These are phyloP conservation scores for Lacanobia oleracea DNA, from an alignment of 2,888 invertebrate species.

Conservation along the genomic window DNA sequence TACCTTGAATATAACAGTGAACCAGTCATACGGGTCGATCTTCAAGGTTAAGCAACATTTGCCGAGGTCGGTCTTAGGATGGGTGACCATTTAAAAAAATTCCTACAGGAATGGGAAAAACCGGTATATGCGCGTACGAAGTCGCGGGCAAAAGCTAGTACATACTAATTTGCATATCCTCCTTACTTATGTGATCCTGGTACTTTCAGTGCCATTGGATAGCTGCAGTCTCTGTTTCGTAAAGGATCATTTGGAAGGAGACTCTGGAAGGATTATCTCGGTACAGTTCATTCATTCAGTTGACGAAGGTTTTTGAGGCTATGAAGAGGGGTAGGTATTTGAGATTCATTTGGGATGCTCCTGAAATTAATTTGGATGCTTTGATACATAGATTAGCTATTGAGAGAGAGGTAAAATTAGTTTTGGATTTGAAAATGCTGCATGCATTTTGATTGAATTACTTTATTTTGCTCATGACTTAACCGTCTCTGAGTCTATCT, in stretches of 20 bases:
- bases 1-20: too few species aligned
- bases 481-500: too few species aligned
- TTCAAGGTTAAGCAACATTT: too few species aligned
- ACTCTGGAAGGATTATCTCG: conserved; percentile 44
- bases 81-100: too few species aligned
- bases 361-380: background rate
- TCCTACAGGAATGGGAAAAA: too few species aligned
- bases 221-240: conserved; percentile 39
- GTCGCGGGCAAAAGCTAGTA: too few species aligned
- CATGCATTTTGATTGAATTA: too few species aligned
- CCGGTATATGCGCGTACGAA: too few species aligned
- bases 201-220: conserved; percentile 31
- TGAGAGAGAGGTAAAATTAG: background rate
- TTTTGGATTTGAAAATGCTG: background rate
- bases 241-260: conserved; percentile 51
- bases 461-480: too few species aligned
- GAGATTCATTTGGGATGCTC: background rate
- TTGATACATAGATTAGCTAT: background rate
- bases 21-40: too few species aligned
- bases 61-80: too few species aligned
- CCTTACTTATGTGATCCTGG: conserved; percentile 21
- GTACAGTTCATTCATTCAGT: conserved; percentile 44
- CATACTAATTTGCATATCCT: conserved; percentile 7
- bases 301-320: conserved; percentile 26
- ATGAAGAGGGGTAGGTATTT: conserved; percentile 2